Percentiles rank a stretch among this genome's conserved stretches.
Conservation (phyloP, 2,797 vertebrate species). For the Channallabes apus region DNA sequence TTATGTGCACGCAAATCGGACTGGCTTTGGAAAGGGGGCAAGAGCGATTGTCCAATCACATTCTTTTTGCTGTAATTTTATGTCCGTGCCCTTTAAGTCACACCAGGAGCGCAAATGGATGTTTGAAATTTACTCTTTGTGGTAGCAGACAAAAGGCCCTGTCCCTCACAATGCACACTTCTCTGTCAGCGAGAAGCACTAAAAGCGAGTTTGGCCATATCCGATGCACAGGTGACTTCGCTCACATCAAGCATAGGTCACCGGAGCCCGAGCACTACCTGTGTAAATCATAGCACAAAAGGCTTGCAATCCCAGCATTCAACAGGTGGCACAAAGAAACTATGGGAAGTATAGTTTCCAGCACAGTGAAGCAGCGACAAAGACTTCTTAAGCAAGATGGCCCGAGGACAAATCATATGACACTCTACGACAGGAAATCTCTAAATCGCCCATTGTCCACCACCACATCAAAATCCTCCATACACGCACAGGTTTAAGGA, state of each 20-base stretch:
- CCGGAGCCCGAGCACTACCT: conserved; percentile 65
- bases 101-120: conserved; percentile 51
- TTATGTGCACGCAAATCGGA: not conserved
- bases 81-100: conserved; percentile 45
- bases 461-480: conserved; percentile 73
- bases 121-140: conserved; percentile 58
- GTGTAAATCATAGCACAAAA: conserved; percentile 72
- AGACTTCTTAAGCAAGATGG: conserved; percentile 70
- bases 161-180: conserved; percentile 55
- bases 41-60: not conserved
- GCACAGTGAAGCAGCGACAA: conserved; percentile 58
- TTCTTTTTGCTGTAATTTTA: conserved; percentile 42
- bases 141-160: conserved; percentile 55
- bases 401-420: conserved; percentile 79
- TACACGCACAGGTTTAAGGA: conserved; percentile 21
- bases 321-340: conserved; percentile 61
- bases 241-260: conserved; percentile 72
- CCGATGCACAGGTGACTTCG: conserved; percentile 72
- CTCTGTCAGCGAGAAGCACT: conserved; percentile 47
- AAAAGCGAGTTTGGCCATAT: conserved; percentile 58
- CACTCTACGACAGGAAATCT: conserved; percentile 81
- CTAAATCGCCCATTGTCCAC: conserved; percentile 77
- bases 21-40: not conserved
- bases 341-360: conserved; percentile 64
- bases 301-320: conserved; percentile 53